These are phyloP conservation scores for Ceratoteleas bidentatus DNA, from an alignment of 1,140 invertebrate species.

Conservation along the genomic window DNA sequence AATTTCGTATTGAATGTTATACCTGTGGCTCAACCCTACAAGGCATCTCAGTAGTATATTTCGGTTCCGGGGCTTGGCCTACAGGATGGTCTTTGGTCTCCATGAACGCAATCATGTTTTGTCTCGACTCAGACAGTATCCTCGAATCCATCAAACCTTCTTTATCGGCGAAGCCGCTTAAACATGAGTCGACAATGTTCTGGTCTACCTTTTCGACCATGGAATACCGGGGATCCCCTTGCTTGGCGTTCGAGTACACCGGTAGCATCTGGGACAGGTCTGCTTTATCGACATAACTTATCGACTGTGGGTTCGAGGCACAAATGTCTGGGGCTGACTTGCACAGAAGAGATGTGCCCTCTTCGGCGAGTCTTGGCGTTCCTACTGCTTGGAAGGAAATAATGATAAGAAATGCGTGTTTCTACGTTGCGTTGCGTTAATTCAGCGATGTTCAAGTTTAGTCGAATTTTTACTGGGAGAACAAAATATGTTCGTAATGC, in stretches of 20 bases:
- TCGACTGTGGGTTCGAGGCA: constrained; percentile 78
- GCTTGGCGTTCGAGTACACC: constrained; percentile 75
- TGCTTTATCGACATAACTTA: constrained; percentile 79
- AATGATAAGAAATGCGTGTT: too few relatives aligned
- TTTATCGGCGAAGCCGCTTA: constrained; percentile 79
- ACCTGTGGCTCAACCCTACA: constrained; percentile 57
- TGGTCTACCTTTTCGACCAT: constrained; percentile 76
- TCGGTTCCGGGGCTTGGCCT: constrained; percentile 74
- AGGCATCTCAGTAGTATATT: constrained; percentile 73
- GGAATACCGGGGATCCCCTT: constrained; percentile 73
- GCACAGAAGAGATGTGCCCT: constrained; percentile 78
- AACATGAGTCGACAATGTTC: constrained; percentile 75
- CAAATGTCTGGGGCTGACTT: constrained; percentile 80
- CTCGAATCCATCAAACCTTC: constrained; percentile 79
- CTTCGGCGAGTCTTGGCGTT: constrained; percentile 74
- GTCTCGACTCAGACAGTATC: constrained; percentile 76
- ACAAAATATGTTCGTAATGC: too few relatives aligned
- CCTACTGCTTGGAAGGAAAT: constrained; percentile 55
- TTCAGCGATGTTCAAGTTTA: too few relatives aligned
- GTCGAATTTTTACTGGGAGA: too few relatives aligned
- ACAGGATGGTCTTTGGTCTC: constrained; percentile 75
- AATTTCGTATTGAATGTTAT: neutral
- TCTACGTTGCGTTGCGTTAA: too few relatives aligned
- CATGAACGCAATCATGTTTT: constrained; percentile 78
- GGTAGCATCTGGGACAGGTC: constrained; percentile 79